These are phyloP conservation scores for Pagrus major DNA, from an alignment of 2,113 vertebrate species.

Conservation along the genomic window DNA sequence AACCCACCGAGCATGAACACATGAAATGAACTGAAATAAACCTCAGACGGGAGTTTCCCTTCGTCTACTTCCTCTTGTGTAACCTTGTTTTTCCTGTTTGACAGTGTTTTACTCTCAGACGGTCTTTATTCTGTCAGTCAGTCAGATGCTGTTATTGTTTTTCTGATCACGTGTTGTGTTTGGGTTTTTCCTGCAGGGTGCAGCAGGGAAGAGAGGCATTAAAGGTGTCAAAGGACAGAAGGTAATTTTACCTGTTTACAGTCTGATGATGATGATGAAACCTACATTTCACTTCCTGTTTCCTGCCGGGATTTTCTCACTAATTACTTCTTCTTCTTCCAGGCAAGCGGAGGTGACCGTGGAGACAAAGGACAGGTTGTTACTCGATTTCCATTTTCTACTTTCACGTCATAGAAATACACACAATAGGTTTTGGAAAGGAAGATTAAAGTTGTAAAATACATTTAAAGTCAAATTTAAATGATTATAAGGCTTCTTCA, in stretches of 20 bases:
- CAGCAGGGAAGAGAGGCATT: constrained; percentile 69
- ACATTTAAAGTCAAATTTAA: no score
- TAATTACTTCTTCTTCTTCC: not conserved
- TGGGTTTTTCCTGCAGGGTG: constrained; percentile 72
- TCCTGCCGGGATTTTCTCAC: constrained; percentile 2
- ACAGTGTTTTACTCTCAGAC: not conserved
- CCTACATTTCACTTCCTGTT: constrained; percentile 33
- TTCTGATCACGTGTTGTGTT: not conserved
- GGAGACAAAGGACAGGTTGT: constrained; percentile 87
- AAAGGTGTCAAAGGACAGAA: constrained; percentile 81
- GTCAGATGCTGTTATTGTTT: not conserved
- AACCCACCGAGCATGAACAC: no score
- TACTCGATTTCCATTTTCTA: not conserved
- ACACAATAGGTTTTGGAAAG: not conserved
- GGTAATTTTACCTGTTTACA: constrained; percentile 65
- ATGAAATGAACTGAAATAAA: no score
- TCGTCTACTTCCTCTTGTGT: not conserved
- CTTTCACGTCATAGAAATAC: not conserved
- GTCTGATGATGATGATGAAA: not conserved
- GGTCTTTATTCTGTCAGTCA: not conserved
- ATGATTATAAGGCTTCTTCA: no score
- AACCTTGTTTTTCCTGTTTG: not conserved
- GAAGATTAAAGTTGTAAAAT: not conserved
- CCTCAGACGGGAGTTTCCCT: constrained; percentile 20
- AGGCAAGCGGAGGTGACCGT: constrained; percentile 73